Evolutionary conservation across 2,888 invertebrate genomes (phyloP).

Genomic region (Stenodera caucasica): DNA sequence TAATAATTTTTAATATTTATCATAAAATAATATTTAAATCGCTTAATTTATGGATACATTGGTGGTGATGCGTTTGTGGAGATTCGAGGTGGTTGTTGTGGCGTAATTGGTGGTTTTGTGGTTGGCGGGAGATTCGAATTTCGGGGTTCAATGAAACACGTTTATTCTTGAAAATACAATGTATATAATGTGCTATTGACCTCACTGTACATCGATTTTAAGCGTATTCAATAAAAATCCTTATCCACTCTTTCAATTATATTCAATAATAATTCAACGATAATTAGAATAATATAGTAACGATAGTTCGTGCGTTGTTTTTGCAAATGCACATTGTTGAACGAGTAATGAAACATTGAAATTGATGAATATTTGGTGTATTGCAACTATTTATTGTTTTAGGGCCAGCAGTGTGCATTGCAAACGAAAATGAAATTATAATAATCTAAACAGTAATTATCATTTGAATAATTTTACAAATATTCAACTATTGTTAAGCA

Average conservation of each 20-base stretch:
- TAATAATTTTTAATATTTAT: too few species aligned
- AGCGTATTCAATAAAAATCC: conserved; percentile 47
- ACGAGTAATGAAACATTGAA: background rate
- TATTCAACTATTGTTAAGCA: conserved; percentile 29
- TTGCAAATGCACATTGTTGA: conserved; percentile 27
- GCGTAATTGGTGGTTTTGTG: too few species aligned
- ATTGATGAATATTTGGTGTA: background rate
- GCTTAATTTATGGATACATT: too few species aligned
- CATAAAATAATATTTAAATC: too few species aligned
- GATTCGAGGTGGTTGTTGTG: too few species aligned
- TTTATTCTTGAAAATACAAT: conserved; percentile 43
- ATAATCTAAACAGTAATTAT: conserved; percentile 24
- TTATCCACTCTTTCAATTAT: conserved; percentile 39
- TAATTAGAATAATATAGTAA: background rate
- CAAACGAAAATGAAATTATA: conserved; percentile 25
- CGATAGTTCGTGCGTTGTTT: conserved; percentile 22
- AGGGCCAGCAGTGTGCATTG: conserved; percentile 24
- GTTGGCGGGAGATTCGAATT: too few species aligned
- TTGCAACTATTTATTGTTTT: background rate
- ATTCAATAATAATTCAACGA: conserved; percentile 15
- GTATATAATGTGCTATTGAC: conserved; percentile 51
- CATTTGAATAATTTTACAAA: conserved; percentile 26
- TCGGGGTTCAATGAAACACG: conserved; percentile 31
- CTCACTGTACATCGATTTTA: conserved; percentile 47
- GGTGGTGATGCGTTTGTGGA: too few species aligned